Conservation (phyloP, 2,113 vertebrate species). For the Tympanuchus pallidicinctus region DNA sequence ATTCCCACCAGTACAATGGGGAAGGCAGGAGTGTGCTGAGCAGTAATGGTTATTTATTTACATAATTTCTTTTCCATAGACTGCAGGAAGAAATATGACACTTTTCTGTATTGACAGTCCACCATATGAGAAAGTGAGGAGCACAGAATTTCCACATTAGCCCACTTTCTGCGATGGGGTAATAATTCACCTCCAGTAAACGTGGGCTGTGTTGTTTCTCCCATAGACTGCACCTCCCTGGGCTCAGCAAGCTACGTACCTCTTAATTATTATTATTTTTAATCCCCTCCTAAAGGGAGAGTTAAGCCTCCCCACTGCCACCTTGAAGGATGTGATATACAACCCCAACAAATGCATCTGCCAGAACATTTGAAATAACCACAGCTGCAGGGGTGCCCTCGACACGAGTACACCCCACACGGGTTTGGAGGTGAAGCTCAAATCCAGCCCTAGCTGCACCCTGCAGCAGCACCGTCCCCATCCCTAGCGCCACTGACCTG, state of each 20-base stretch:
- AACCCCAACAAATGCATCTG: not conserved
- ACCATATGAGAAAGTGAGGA: slow-evolving; percentile 72
- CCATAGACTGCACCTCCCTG: slow-evolving; percentile 16
- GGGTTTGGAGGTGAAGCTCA: not conserved
- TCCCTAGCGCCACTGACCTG: slow-evolving; percentile 20
- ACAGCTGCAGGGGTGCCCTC: not conserved
- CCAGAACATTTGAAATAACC: not conserved
- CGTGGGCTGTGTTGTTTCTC: not conserved
- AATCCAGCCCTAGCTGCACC: not conserved
- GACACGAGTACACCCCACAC: not conserved
- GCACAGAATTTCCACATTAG: slow-evolving; percentile 67
- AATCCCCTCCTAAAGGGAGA: not conserved
- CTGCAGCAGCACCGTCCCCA: not conserved
- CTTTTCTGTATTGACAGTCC: slow-evolving; percentile 73
- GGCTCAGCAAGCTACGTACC: not conserved
- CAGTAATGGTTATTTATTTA: slow-evolving; percentile 85
- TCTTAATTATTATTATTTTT: slow-evolving; percentile 41
- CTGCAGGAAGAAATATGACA: slow-evolving; percentile 76
- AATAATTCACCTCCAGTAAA: slow-evolving; percentile 64
- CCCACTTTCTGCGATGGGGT: slow-evolving; percentile 47
- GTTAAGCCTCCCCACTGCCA: not conserved
- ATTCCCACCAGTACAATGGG: slow-evolving; percentile 69
- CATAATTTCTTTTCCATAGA: slow-evolving; percentile 81
- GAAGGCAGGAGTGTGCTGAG: slow-evolving; percentile 68
- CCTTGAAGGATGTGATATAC: not conserved